These are phyloP conservation scores for Dolomedes plantarius DNA, from an alignment of 2,888 invertebrate species.

Conservation along the genomic window DNA sequence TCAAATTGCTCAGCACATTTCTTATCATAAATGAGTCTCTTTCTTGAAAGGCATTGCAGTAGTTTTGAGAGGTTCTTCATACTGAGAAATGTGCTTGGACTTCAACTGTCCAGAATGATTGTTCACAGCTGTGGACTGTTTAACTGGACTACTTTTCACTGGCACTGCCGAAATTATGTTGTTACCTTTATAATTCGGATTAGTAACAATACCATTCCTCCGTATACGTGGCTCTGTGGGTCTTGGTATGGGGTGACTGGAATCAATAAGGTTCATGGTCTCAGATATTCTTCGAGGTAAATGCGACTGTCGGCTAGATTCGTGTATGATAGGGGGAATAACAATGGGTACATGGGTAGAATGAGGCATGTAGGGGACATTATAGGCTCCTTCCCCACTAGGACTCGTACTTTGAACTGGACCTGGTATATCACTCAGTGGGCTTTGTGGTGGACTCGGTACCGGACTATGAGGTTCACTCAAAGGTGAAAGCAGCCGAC, in stretches of 20 bases:
- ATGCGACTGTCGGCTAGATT: constrained; percentile 42
- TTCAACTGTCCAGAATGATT: constrained; percentile 42
- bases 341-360: constrained; percentile 60
- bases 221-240: constrained; percentile 76
- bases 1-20: neutral
- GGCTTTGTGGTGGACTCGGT: constrained; percentile 88
- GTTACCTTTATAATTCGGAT: constrained; percentile 76
- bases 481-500: constrained; percentile 80
- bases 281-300: constrained; percentile 54
- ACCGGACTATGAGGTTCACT: constrained; percentile 85
- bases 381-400: constrained; percentile 19
- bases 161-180: constrained; percentile 53
- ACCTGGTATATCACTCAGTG: constrained; percentile 77
- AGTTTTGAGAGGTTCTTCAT: constrained; percentile 69
- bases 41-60: constrained; percentile 85
- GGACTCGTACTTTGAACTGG: constrained; percentile 70
- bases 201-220: constrained; percentile 77
- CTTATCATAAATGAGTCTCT: constrained; percentile 84
- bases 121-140: constrained; percentile 41
- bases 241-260: constrained; percentile 72
- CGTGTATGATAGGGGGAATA: constrained; percentile 46
- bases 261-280: constrained; percentile 43
- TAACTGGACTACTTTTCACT: constrained; percentile 79
- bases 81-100: constrained; percentile 61
- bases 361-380: constrained; percentile 31